A percentile compares a stretch with the other conserved stretches of the same genome.
Evolutionary conservation across 2,888 invertebrate species (phyloP).

Genomic region (Galerucella calmariensis): DNA sequence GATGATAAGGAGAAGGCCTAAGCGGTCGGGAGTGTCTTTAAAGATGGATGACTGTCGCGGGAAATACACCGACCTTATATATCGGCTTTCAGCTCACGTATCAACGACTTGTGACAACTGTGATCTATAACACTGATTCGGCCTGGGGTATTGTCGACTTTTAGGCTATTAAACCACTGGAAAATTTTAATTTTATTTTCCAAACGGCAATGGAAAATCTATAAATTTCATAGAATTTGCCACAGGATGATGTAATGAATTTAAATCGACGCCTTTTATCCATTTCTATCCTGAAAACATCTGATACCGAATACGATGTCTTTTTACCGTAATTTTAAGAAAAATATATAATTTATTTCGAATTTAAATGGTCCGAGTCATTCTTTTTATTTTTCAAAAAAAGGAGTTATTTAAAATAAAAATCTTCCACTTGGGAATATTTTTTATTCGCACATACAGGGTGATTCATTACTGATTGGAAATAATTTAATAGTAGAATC

Average conservation of each 20-base stretch:
- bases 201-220: conserved; percentile 21
- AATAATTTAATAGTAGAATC: too few relatives aligned
- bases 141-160: conserved; percentile 39
- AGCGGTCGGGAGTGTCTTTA: conserved; percentile 65
- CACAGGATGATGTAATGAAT: conserved; percentile 24
- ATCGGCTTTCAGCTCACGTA: conserved; percentile 62
- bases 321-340: not conserved
- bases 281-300: not conserved
- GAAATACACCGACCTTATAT: conserved; percentile 63
- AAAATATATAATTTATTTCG: too few relatives aligned
- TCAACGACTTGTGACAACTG: conserved; percentile 64
- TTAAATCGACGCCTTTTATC: conserved; percentile 16
- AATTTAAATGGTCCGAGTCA: too few relatives aligned
- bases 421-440: not conserved
- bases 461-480: too few relatives aligned
- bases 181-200: conserved; percentile 42
- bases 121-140: conserved; percentile 65
- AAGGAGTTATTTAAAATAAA: not conserved
- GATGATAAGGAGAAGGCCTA: conserved; percentile 61
- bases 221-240: conserved; percentile 31
- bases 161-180: conserved; percentile 36
- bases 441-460: not conserved
- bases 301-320: not conserved
- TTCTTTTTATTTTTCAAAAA: too few relatives aligned
- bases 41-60: conserved; percentile 66